phyloP scores from a whole-genome alignment of 2,113 vertebrate genomes.

The Aspiorhynchus laticeps region DNA sequence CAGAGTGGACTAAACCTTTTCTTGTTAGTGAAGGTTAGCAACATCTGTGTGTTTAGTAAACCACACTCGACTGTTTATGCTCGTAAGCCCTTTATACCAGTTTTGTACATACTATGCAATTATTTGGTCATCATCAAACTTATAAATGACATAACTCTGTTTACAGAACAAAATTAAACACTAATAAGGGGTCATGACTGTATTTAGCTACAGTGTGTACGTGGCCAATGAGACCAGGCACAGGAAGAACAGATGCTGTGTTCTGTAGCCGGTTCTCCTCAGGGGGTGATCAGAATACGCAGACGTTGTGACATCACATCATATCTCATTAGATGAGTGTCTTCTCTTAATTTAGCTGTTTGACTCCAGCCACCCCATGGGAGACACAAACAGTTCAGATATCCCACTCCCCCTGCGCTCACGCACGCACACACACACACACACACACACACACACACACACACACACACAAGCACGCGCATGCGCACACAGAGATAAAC shows the following conservation, averaged over 20 bases:
- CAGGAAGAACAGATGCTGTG: slow-evolving; percentile 36
- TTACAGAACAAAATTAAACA: background rate
- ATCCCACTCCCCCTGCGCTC: slow-evolving; percentile 25
- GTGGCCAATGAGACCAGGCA: slow-evolving; percentile 5
- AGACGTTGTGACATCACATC: slow-evolving; percentile 53
- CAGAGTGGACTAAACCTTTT: background rate
- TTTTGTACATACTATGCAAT: background rate
- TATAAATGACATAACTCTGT: background rate
- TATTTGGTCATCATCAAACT: background rate
- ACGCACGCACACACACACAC: background rate
- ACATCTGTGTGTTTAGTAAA: background rate
- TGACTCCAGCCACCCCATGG: slow-evolving; percentile 42
- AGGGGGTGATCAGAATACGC: slow-evolving; percentile 48
- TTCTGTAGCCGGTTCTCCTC: slow-evolving; percentile 15
- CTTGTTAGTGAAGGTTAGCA: background rate
- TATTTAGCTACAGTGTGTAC: slow-evolving; percentile 26
- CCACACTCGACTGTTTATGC: background rate
- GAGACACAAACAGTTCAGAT: slow-evolving; percentile 44
- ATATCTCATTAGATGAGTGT: slow-evolving; percentile 43
- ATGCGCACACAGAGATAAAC: slow-evolving; percentile 34
- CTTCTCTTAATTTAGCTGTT: slow-evolving; percentile 57
- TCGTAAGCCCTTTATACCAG: background rate
- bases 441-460: slow-evolving; percentile 11
- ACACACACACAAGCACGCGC: too few species aligned
- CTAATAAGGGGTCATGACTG: background rate